Evolutionary conservation across 2,797 vertebrate genomes (phyloP).

Genomic region (Sebastes ruberrimus): DNA sequence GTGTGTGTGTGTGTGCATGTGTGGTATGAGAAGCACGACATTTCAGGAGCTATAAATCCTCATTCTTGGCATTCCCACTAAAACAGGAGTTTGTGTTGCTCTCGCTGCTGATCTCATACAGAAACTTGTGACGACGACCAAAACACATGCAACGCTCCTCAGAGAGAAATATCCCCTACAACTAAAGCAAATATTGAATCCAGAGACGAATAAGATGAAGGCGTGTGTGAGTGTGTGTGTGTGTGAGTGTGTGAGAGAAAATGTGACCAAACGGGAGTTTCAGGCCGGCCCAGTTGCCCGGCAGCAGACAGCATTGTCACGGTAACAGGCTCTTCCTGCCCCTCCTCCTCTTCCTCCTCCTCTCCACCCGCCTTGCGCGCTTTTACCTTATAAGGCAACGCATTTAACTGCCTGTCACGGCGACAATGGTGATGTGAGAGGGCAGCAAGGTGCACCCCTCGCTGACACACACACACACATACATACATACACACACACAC

Average conservation of each 20-base stretch:
- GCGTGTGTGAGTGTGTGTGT: background rate
- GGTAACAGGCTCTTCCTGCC: conserved; percentile 80
- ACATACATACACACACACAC: background rate
- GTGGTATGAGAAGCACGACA: conserved; percentile 15
- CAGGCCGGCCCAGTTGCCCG: conserved; percentile 73
- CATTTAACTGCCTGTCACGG: conserved; percentile 65
- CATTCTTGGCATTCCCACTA: conserved; percentile 30
- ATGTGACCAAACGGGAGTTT: conserved; percentile 76
- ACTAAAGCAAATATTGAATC: background rate
- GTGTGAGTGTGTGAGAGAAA: conserved; percentile 14
- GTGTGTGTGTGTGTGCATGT: background rate
- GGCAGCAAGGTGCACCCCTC: conserved; percentile 57
- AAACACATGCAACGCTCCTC: background rate
- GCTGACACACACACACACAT: conserved; percentile 7
- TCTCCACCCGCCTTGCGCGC: conserved; percentile 51
- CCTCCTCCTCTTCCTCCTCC: conserved; percentile 37
- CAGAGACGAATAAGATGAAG: background rate
- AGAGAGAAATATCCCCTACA: background rate
- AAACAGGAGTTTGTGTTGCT: background rate
- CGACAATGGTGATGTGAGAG: conserved; percentile 74
- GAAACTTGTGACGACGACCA: rapidly evolving
- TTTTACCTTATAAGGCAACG: conserved; percentile 86
- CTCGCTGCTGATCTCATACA: background rate
- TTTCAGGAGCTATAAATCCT: background rate
- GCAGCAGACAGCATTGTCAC: conserved; percentile 78